Base-by-base conservation (phyloP, 2,888 invertebrate species). In the Plutella xylostella region DNA sequence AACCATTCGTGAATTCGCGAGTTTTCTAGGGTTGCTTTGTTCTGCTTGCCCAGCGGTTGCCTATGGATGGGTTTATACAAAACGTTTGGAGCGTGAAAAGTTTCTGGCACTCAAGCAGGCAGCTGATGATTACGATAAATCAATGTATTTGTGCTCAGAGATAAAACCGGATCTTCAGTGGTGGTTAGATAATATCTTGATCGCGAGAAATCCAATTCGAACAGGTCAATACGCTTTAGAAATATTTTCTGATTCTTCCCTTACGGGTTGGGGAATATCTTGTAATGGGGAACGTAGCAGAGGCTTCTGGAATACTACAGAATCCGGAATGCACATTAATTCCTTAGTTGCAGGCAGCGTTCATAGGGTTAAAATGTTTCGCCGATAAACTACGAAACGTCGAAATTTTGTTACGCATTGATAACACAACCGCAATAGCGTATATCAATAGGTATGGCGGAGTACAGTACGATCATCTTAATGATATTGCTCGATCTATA, bases 401-500 rank as follows among this genome's bases (percentile, higher is more conserved):
- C n/a, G 33, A 35, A 17, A 17, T 35, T 15, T 17, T 35, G 3
- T 12, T 35, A 35, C 15, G 18, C 4, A n/a, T 31, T n/a, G 31
- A 31, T n/a, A 31, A 31, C 14, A 31, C 31, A 12, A 31, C 31
- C 12, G 31, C 31, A 5, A 18, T 18, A 11, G 15, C 35, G 15
- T 35, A 35, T 11, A n/a, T 35, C 9, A 35, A 18, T 19, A 35
- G 18, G 17, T 11, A 11, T 3, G 35, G 35, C 7, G 7, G 35
- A 6, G 12, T 35, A 17, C 18, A 35, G 35, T 45, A 30, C 17
- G 33, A 40, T 5, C 33, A 45, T 14, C 15, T 45, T 12, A 45
- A 40, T 22, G 6, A 33, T 19, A 18, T 45, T 14, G 7, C 40
- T 20, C 12, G 25, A 18, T 6, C 15, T 14, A 40, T 45, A 30